A percentile compares a stretch with the other conserved stretches of the same genome.
These are phyloP conservation scores for Lipotes vexillifer DNA, from an alignment of 2,113 vertebrate species.

Conservation along the genomic window DNA sequence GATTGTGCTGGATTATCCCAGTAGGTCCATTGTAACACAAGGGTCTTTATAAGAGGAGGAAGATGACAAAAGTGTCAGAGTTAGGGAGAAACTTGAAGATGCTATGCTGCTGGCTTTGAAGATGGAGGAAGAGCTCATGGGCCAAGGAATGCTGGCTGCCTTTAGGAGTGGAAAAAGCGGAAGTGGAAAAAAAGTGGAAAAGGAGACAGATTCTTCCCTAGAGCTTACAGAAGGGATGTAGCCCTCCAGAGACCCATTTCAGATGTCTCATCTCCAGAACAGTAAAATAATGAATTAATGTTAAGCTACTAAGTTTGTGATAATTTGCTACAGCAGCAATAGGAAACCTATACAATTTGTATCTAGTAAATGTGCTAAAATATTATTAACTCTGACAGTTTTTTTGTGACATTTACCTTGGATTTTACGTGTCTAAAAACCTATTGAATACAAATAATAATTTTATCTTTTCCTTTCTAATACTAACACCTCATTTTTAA, in stretches of 20 bases:
- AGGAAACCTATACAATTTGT: not conserved
- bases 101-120: not conserved
- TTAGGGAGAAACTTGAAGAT: not conserved
- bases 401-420: not conserved
- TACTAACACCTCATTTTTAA: not conserved
- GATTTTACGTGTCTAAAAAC: not conserved
- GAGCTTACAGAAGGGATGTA: not conserved
- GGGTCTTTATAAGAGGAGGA: not conserved
- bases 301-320: not conserved
- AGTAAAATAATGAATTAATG: not conserved
- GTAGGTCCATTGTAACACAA: not conserved
- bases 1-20: not conserved
- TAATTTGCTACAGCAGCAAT: not conserved
- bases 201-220: not conserved
- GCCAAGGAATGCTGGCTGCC: not conserved
- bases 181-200: too few relatives aligned
- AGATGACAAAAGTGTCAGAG: not conserved
- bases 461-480: not conserved
- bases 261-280: not conserved
- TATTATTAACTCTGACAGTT: not conserved
- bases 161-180: not conserved
- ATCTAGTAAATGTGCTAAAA: not conserved
- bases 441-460: not conserved
- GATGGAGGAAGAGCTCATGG: not conserved
- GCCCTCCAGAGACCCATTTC: not conserved